These are phyloP conservation scores for Eulacestoma nigropectus DNA, from an alignment of 2,113 vertebrate species.

Conservation along the genomic window DNA sequence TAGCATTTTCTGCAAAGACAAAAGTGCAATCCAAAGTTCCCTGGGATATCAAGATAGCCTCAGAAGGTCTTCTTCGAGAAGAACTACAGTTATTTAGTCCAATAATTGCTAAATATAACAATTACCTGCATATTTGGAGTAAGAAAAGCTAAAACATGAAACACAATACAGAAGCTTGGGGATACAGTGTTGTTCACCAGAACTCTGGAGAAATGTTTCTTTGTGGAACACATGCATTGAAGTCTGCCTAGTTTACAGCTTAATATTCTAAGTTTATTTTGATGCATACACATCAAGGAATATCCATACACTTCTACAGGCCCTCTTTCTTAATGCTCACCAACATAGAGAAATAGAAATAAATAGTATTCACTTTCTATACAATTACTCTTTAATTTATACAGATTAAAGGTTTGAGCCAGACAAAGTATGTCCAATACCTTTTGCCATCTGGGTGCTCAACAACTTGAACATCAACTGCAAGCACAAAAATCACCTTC, in stretches of 20 bases:
- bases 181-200: not conserved
- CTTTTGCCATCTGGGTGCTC: not conserved
- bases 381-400: not conserved
- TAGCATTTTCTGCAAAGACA: not conserved
- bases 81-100: not conserved
- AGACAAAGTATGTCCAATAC: not conserved
- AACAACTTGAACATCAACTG: not conserved
- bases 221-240: not conserved
- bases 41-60: not conserved
- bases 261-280: not conserved
- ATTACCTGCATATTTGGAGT: not conserved
- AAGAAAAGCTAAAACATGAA: not conserved
- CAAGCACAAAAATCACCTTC: not conserved
- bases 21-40: not conserved
- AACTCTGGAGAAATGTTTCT: not conserved
- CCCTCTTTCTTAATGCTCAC: not conserved
- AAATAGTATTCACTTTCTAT: not conserved
- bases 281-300: not conserved
- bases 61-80: not conserved
- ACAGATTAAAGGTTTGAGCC: not conserved
- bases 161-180: not conserved
- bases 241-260: not conserved
- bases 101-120: not conserved
- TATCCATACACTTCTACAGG: not conserved
- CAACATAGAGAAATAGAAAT: not conserved